Percentiles rank a stretch among this genome's conserved stretches.
Conservation (phyloP, 1,140 invertebrate species). For the Drosophila tani region DNA sequence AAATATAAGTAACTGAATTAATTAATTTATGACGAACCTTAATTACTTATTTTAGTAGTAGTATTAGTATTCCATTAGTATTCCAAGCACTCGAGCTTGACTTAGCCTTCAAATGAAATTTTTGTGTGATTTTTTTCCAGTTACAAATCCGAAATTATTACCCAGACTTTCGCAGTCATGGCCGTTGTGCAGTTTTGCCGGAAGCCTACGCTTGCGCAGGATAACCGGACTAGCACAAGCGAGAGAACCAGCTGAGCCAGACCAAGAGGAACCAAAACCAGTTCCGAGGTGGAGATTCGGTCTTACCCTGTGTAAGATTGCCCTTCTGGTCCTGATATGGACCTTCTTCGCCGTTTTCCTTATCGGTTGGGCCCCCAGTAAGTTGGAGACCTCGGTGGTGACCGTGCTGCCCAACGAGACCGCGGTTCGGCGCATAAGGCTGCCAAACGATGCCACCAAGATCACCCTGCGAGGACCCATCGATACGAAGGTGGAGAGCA, state of each 20-base stretch:
- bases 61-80: no score
- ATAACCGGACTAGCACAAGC: background rate
- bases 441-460: background rate
- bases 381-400: background rate
- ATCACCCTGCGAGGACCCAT: constrained; percentile 1
- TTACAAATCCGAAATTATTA: background rate
- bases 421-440: background rate
- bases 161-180: constrained; percentile 6
- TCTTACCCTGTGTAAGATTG: background rate
- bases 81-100: background rate
- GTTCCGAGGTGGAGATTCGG: background rate
- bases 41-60: background rate
- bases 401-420: background rate
- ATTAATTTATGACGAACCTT: no score
- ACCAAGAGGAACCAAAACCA: no score
- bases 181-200: background rate
- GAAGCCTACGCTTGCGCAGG: constrained; percentile 6
- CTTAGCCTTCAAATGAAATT: constrained; percentile 24
- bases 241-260: no score
- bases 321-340: background rate
- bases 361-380: background rate
- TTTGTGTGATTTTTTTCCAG: constrained; percentile 1
- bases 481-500: fast-evolving
- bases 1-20: no score
- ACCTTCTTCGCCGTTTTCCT: background rate